Evolutionary conservation across 1,140 invertebrate genomes (phyloP).

Genomic region (Frieseomelitta varia): DNA sequence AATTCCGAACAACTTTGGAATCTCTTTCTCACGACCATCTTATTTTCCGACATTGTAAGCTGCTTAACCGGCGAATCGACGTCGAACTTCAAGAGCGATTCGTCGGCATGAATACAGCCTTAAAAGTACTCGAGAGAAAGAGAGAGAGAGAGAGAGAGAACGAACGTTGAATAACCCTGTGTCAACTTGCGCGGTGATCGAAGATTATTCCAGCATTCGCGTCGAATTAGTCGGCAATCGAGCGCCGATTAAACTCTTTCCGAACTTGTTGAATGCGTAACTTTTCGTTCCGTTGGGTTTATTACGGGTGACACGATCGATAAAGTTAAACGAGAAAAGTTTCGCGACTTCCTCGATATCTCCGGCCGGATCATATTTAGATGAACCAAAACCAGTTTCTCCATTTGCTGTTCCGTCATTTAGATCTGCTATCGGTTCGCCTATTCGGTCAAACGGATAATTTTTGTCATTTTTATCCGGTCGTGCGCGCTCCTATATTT

Average conservation of each 20-base stretch:
- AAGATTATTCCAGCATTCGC: conserved; percentile 16
- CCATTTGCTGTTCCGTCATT: background rate
- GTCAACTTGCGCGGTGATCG: conserved; percentile 17
- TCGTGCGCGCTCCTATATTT: background rate
- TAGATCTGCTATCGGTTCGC: background rate
- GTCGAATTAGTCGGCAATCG: conserved; percentile 24
- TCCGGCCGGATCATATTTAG: background rate
- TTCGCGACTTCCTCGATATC: background rate
- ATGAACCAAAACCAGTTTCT: background rate
- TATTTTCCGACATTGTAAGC: conserved; percentile 1
- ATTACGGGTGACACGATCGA: conserved; percentile 2
- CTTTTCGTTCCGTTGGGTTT: conserved; percentile 10
- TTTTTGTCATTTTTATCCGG: background rate
- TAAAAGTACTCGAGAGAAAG: background rate
- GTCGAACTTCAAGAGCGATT: conserved; percentile 8
- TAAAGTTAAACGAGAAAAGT: conserved; percentile 36
- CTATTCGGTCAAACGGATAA: background rate
- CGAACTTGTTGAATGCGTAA: conserved; percentile 40
- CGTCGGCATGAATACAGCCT: background rate
- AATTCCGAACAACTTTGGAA: background rate
- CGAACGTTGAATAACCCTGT: conserved; percentile 13
- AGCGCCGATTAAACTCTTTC: conserved; percentile 25
- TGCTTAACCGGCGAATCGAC: background rate
- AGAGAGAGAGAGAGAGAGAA: no score
- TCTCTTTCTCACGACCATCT: background rate